Evolutionary conservation across 1,140 invertebrate species (phyloP).

Genomic region (Drosophila eugracilis): DNA sequence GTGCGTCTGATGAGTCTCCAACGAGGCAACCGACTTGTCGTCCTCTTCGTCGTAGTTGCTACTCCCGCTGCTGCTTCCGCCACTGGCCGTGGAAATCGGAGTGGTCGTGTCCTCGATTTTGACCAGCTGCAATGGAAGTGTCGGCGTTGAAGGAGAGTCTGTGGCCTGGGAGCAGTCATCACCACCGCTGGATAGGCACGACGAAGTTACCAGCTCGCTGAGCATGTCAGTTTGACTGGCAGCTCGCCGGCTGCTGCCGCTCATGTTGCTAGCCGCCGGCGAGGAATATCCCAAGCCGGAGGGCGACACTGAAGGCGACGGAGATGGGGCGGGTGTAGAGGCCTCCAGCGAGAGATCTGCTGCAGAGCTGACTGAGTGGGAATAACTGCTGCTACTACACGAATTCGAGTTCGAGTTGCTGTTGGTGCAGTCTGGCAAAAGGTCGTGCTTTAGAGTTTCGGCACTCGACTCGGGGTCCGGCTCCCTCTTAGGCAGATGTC

Average conservation of each 20-base stretch:
- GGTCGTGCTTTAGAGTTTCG: slow-evolving; percentile 45
- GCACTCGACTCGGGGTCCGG: slow-evolving; percentile 1
- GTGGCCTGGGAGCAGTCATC: slow-evolving; percentile 66
- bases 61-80: slow-evolving; percentile 45
- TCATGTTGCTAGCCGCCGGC: slow-evolving; percentile 36
- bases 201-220: slow-evolving; percentile 77
- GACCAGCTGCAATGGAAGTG: slow-evolving; percentile 2
- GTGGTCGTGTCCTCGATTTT: not conserved
- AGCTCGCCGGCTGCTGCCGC: slow-evolving; percentile 42
- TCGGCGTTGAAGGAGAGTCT: slow-evolving; percentile 20
- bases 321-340: slow-evolving; percentile 63
- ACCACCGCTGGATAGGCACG: slow-evolving; percentile 71
- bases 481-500: slow-evolving; percentile 46
- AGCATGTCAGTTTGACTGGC: slow-evolving; percentile 73
- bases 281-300: slow-evolving; percentile 46
- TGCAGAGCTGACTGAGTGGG: slow-evolving; percentile 74
- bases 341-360: slow-evolving; percentile 79
- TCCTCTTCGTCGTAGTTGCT: slow-evolving; percentile 71
- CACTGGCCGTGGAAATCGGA: not conserved
- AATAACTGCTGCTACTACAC: slow-evolving; percentile 67
- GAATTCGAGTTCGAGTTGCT: slow-evolving; percentile 70
- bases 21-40: slow-evolving; percentile 67
- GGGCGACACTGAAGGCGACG: slow-evolving; percentile 48
- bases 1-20: slow-evolving; percentile 63
- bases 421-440: slow-evolving; percentile 51